phyloP scores from a whole-genome alignment of 2,888 invertebrate species.

The Zhuqinia jingwanae region DNA sequence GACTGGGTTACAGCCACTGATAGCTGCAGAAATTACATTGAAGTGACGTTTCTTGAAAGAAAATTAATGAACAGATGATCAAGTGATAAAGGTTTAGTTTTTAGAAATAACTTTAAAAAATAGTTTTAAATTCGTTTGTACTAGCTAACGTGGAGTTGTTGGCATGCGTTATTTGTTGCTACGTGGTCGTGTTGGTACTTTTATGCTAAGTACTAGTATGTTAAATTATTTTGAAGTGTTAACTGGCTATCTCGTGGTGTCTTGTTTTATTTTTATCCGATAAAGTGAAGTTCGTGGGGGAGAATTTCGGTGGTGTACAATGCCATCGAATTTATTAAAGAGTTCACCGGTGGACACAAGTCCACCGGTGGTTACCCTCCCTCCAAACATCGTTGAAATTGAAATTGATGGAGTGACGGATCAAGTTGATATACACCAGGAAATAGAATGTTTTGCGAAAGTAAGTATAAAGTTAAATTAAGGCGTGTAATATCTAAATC shows the following conservation, averaged over 20 bases:
- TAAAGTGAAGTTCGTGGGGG: conserved; percentile 16
- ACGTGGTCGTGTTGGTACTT: no score
- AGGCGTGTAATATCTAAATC: no score
- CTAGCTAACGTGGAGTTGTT: neutral
- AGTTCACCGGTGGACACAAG: conserved; percentile 73
- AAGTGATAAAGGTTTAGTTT: no score
- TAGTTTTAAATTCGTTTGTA: neutral
- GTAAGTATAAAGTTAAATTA: conserved; percentile 41
- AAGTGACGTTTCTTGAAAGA: no score
- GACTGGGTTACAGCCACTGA: no score
- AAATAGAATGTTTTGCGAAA: neutral
- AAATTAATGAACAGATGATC: no score
- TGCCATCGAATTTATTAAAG: conserved; percentile 73
- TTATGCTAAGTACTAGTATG: neutral
- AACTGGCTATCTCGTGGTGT: neutral
- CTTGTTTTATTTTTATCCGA: neutral
- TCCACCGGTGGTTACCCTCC: conserved; percentile 67
- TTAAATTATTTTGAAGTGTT: conserved; percentile 3
- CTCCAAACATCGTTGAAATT: conserved; percentile 75
- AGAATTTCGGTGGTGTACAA: conserved; percentile 46
- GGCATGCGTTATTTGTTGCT: conserved; percentile 1
- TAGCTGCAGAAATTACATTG: no score
- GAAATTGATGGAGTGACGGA: conserved; percentile 67
- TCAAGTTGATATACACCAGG: conserved; percentile 63
- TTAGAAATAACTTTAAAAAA: no score